Conservation (phyloP, 2,113 vertebrate species). For the Rhipidura dahli region DNA sequence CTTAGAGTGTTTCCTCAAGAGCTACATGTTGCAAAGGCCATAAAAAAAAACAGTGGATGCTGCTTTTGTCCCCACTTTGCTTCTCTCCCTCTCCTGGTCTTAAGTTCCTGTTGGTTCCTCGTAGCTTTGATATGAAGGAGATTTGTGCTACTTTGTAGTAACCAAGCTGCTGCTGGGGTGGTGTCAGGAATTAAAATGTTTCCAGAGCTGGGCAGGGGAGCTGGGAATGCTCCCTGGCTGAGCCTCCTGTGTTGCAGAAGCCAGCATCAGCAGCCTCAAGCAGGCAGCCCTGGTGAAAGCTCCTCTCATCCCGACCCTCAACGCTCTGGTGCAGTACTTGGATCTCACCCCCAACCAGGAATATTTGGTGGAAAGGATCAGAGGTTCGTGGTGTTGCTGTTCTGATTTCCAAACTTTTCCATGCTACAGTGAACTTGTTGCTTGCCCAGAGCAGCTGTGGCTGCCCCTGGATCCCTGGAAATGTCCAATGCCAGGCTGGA, state of each 20-base stretch:
- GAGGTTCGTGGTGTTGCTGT: constrained; percentile 69
- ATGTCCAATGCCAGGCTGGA: not conserved
- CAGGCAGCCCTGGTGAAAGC: constrained; percentile 93
- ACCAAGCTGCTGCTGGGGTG: rapidly evolving
- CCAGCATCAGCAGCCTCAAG: constrained; percentile 92
- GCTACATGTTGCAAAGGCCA: not conserved
- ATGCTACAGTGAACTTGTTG: rapidly evolving
- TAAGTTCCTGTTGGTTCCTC: not conserved
- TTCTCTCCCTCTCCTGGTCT: not conserved
- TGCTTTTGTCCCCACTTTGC: rapidly evolving
- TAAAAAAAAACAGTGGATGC: rapidly evolving
- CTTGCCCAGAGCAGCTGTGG: too few relatives aligned
- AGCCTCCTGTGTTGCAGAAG: constrained; percentile 73
- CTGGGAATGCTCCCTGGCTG: not conserved
- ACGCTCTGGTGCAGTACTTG: constrained; percentile 90
- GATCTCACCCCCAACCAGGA: constrained; percentile 94
- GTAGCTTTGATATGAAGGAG: not conserved
- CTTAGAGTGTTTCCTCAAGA: not conserved
- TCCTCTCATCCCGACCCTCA: constrained; percentile 86
- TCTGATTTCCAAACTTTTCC: rapidly evolving
- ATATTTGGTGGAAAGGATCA: constrained; percentile 91
- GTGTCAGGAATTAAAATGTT: rapidly evolving
- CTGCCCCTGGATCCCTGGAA: not conserved
- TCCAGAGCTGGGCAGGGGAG: not conserved
- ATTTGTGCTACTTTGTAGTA: rapidly evolving